Evolutionary conservation across 2,888 invertebrate species (phyloP), one percentile per base, ranked within the genome.

Genomic region (Mycogona germanica): DNA sequence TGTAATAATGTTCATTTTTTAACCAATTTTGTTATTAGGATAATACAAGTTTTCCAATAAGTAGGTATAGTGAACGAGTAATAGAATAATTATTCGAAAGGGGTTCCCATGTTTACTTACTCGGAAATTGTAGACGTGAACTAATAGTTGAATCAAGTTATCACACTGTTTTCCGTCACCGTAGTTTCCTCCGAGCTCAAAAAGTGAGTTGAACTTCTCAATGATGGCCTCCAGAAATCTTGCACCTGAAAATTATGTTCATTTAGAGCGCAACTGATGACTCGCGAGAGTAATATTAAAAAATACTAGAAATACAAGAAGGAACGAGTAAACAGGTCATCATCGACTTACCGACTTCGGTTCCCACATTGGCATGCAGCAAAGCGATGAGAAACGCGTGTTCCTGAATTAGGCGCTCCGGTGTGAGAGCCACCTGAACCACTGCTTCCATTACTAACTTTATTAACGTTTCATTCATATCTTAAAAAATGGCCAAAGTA

Each of bases 71-170:
- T 14, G 28, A 9, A 35, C 12, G 9, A 40, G 26, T 35, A 51
- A 25, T 32, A 17, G 26, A 17, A n/a, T n/a, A n/a, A n/a, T n/a
- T n/a, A n/a, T n/a, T n/a, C n/a, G n/a, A n/a, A n/a, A n/a, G n/a
- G n/a, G n/a, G n/a, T n/a, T n/a, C n/a, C n/a, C n/a, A n/a, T n/a
- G n/a, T n/a, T n/a, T n/a, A 46, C 51, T 63, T 66, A 85, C 85
- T 76, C 87, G 89, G 65, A 93, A 95, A 66, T 84, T 86, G 66
- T 89, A 95, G 51, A 95, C 71, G 66, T 88, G 82, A 1, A 84
- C 78, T 3, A 95, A 71, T 46, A 89, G 76, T 0, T 83, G 73
- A 0, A 87, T 72, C 1, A 86, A 65, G 70, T 95, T 95, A 66
- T 93, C 88, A 29, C 91, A 66, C 35, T 77, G 74, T 67, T 95